Evolutionary conservation across 2,113 vertebrate species (phyloP).

Genomic region (Puffinus mauretanicus): DNA sequence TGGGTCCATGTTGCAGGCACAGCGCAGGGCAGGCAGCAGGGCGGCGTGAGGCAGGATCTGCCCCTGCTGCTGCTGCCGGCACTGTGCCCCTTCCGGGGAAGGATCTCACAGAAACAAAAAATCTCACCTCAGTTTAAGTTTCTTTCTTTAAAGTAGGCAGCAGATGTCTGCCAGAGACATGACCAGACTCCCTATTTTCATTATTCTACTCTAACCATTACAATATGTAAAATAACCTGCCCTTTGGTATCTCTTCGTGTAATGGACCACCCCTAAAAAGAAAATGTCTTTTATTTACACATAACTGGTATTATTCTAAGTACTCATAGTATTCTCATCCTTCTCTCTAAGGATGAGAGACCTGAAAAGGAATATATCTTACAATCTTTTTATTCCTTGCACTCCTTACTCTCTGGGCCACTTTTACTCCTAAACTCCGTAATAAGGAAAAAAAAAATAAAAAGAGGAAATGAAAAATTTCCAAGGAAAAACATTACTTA

Average conservation of each 20-base stretch:
- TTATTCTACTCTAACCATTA: not conserved
- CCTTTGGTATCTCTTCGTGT: not conserved
- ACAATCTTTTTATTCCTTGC: not conserved
- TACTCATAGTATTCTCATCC: not conserved
- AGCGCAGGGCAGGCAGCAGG: not conserved
- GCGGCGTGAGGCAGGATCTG: not conserved
- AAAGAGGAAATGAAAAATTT: not conserved
- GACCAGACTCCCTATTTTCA: not conserved
- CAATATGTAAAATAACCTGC: not conserved
- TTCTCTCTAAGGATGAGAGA: not conserved
- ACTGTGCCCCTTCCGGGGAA: rapidly evolving
- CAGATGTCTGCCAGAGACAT: not conserved
- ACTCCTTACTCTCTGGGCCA: not conserved
- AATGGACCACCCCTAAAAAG: not conserved
- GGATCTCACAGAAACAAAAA: not conserved
- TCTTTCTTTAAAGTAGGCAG: not conserved
- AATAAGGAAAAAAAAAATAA: not conserved
- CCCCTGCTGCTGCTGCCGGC: not conserved
- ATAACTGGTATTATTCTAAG: not conserved
- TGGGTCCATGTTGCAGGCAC: not conserved
- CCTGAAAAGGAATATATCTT: not conserved
- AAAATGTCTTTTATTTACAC: not conserved
- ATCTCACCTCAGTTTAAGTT: not conserved
- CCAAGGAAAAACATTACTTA: not conserved
- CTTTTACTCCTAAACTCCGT: not conserved